Evolutionary conservation across 2,113 vertebrate species (phyloP).

Genomic region (Amphilophus citrinellus): DNA sequence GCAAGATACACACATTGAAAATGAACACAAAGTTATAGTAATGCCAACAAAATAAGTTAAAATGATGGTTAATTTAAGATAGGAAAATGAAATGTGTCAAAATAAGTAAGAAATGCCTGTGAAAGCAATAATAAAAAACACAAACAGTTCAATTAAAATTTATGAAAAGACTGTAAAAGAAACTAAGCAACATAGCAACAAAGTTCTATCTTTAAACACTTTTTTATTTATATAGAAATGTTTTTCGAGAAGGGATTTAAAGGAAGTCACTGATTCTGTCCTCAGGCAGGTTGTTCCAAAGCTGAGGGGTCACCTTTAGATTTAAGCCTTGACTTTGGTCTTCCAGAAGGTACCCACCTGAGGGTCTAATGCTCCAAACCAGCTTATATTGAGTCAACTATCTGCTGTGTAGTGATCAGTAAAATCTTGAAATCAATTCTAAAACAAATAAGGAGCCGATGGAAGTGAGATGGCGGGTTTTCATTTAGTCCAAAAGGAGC

Average conservation of each 20-base stretch:
- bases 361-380: not conserved
- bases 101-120: not conserved
- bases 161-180: not conserved
- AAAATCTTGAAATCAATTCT: not conserved
- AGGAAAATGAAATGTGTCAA: not conserved
- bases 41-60: no score
- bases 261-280: not conserved
- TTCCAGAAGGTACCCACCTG: not conserved
- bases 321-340: not conserved
- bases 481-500: not conserved
- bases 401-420: not conserved
- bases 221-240: not conserved
- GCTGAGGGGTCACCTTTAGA: not conserved
- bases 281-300: conserved; percentile 1
- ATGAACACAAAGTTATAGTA: no score
- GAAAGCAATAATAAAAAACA: not conserved
- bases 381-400: not conserved
- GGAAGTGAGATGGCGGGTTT: not conserved
- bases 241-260: conserved; percentile 1
- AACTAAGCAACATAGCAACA: not conserved
- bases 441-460: not conserved
- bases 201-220: not conserved
- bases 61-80: conserved; percentile 3
- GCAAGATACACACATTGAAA: no score
- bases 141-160: not conserved